Evolutionary conservation across 2,888 invertebrate species (phyloP).

Genomic region (Noctua comes): DNA sequence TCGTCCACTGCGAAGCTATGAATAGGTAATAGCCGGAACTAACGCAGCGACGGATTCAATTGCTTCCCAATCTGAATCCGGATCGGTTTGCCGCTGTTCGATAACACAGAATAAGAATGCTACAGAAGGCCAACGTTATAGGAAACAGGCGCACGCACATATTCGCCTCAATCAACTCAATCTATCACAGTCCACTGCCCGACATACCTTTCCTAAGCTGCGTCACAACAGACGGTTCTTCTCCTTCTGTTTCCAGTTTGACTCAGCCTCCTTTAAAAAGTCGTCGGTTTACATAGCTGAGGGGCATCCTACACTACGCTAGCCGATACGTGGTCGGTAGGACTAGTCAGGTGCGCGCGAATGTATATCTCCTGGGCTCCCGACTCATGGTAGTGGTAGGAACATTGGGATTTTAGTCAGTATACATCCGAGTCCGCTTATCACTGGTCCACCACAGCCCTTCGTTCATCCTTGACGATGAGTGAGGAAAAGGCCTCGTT

Average conservation of each 20-base stretch:
- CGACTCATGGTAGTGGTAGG: background rate
- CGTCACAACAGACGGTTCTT: background rate
- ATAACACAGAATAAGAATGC: background rate
- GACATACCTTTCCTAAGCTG: background rate
- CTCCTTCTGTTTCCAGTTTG: background rate
- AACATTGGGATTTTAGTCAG: background rate
- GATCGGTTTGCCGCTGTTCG: constrained; percentile 54
- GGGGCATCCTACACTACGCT: background rate
- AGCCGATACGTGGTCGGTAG: background rate
- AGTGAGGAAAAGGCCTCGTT: too few species aligned
- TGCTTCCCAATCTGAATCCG: constrained; percentile 46
- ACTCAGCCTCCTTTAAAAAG: background rate
- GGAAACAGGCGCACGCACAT: background rate
- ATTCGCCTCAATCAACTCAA: background rate
- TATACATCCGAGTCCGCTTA: too few species aligned
- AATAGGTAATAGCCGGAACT: constrained; percentile 63
- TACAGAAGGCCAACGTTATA: background rate
- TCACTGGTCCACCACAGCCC: too few species aligned
- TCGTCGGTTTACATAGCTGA: background rate
- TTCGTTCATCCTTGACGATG: too few species aligned
- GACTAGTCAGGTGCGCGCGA: background rate
- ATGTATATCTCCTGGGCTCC: background rate
- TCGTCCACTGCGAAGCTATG: constrained; percentile 55
- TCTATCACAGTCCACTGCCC: background rate
- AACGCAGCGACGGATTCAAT: constrained; percentile 56